Evolutionary conservation across 92 coral and sea anemone genomes (phyloP).

Genomic region (Epizoanthus ramosus): DNA sequence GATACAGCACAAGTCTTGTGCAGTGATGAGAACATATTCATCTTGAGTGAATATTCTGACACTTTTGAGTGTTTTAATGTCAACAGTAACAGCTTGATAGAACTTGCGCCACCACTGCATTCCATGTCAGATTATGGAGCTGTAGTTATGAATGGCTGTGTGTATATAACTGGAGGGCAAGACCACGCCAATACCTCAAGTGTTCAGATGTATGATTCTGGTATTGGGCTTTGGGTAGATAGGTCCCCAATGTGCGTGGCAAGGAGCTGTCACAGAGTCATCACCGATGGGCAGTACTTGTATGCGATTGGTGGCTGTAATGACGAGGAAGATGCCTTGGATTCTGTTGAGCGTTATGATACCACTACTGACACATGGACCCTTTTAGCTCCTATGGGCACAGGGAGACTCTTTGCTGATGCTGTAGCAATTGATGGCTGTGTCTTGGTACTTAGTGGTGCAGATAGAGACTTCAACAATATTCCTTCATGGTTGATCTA

Average conservation of each 20-base stretch:
- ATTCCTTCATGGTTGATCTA: constrained; percentile 7
- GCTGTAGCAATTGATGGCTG: constrained; percentile 9
- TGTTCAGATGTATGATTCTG: constrained; percentile 17
- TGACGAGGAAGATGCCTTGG: not conserved
- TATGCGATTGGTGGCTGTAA: constrained; percentile 10
- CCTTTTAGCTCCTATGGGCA: constrained; percentile 8
- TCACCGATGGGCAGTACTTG: constrained; percentile 4
- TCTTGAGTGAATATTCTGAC: constrained; percentile 3
- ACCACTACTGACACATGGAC: constrained; percentile 9
- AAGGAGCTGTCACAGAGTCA: not conserved
- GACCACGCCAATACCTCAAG: not conserved
- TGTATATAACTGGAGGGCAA: constrained; percentile 4
- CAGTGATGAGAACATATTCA: constrained; percentile 4
- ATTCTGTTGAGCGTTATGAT: constrained; percentile 13
- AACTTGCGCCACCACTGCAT: not conserved
- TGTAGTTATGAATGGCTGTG: not conserved
- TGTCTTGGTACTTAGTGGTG: not conserved
- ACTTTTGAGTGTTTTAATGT: constrained; percentile 17
- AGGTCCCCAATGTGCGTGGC: constrained; percentile 1
- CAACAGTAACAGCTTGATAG: constrained; percentile 8
- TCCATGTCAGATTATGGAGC: constrained; percentile 20
- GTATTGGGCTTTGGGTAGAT: not conserved
- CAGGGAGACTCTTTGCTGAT: not conserved
- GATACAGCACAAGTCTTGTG: constrained; percentile 4
- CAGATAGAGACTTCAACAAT: not conserved